Evolutionary conservation across 2,888 invertebrate genomes (phyloP).

Genomic region (Drosophila kuntzei): DNA sequence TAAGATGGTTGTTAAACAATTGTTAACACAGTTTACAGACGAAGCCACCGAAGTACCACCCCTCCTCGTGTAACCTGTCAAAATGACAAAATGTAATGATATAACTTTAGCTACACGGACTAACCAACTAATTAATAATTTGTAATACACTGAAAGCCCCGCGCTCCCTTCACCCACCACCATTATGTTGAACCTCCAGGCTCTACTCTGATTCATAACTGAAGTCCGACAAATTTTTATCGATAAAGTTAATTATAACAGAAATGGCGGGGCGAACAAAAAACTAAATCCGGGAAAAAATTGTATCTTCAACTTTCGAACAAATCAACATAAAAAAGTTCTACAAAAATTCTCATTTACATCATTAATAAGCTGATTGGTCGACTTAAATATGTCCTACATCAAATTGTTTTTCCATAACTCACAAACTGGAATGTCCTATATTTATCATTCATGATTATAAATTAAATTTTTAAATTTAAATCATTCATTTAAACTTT

Average conservation of each 20-base stretch:
- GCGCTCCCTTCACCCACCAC: not conserved
- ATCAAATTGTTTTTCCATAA: not conserved
- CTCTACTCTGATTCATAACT: not conserved
- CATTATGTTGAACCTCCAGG: not conserved
- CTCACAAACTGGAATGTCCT: too few relatives aligned
- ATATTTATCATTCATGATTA: too few relatives aligned
- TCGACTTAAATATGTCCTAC: not conserved
- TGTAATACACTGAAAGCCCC: not conserved
- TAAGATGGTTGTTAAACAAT: conserved; percentile 61
- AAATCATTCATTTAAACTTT: too few relatives aligned
- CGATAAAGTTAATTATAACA: conserved; percentile 56
- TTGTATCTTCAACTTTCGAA: conserved; percentile 26
- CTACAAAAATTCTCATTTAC: conserved; percentile 34
- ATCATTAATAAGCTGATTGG: not conserved
- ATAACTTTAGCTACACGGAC: not conserved
- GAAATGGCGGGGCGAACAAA: conserved; percentile 3
- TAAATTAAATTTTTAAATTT: not conserved
- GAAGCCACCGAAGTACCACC: conserved; percentile 40
- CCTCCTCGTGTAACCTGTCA: conserved; percentile 50
- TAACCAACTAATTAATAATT: conserved; percentile 58
- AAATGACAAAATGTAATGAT: conserved; percentile 42
- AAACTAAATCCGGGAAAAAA: conserved; percentile 15
- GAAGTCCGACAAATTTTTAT: conserved; percentile 36
- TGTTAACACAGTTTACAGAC: conserved; percentile 55
- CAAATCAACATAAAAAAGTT: conserved; percentile 36